These are phyloP conservation scores for Thinocorus orbignyianus DNA, from an alignment of 2,113 vertebrate species.

Conservation along the genomic window DNA sequence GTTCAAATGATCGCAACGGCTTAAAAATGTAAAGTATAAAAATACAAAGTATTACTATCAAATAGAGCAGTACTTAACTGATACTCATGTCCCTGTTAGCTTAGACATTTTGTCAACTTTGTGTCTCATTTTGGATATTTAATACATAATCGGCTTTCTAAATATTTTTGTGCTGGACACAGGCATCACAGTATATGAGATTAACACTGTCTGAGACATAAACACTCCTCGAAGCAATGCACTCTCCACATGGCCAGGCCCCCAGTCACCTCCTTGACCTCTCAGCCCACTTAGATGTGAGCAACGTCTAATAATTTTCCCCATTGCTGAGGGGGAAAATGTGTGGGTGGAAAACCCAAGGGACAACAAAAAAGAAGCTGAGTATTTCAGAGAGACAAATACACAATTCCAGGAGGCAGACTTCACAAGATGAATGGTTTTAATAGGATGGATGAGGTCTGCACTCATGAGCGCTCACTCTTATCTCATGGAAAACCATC, in stretches of 20 bases:
- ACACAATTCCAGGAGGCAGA: neutral
- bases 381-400: constrained; percentile 12
- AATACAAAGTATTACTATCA: neutral
- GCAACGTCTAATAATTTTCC: neutral
- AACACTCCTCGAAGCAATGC: neutral
- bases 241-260: neutral
- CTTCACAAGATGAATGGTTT: neutral
- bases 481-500: neutral
- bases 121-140: neutral
- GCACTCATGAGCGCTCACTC: neutral
- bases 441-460: neutral
- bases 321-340: neutral
- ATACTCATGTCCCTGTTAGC: neutral
- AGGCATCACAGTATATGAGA: neutral
- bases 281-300: neutral
- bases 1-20: neutral
- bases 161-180: constrained; percentile 10
- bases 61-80: constrained; percentile 4
- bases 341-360: neutral
- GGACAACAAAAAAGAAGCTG: neutral
- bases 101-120: neutral
- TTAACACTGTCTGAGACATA: neutral
- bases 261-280: neutral
- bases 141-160: constrained; percentile 42
- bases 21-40: constrained; percentile 4